These are phyloP conservation scores for Diplogasteroides magnus DNA, from an alignment of 1,140 invertebrate species.

Conservation along the genomic window DNA sequence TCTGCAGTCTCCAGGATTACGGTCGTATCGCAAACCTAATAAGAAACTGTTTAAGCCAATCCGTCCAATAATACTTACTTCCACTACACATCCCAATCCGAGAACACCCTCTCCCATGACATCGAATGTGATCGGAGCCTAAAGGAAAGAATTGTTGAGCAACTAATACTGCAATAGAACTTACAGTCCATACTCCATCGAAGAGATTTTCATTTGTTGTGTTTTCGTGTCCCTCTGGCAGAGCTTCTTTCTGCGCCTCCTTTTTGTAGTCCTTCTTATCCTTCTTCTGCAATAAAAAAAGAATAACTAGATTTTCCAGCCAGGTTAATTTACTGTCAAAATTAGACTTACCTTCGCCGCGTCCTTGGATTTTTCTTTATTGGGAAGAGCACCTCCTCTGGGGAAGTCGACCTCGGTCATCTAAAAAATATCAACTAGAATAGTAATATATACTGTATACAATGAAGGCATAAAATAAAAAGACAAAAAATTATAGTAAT, in stretches of 20 bases:
- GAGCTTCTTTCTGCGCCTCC: conserved; percentile 3
- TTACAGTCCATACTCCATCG: not conserved
- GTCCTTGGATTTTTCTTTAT: not conserved
- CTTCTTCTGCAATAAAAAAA: conserved; percentile 20
- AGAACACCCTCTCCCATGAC: conserved; percentile 35
- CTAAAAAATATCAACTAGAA: too few species aligned
- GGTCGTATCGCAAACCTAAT: conserved; percentile 37
- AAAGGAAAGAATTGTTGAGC: conserved; percentile 35
- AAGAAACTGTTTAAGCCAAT: conserved; percentile 15
- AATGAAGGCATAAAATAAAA: too few species aligned
- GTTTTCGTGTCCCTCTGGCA: conserved; percentile 14
- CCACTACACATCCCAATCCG: conserved; percentile 40
- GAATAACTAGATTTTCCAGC: conserved; percentile 5
- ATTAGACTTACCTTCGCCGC: not conserved
- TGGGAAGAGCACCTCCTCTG: conserved; percentile 14
- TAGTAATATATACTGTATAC: too few species aligned
- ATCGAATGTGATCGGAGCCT: conserved; percentile 33
- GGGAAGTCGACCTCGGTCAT: conserved; percentile 28
- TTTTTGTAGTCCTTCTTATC: conserved; percentile 5
- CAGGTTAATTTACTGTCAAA: conserved; percentile 14
- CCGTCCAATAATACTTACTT: conserved; percentile 29
- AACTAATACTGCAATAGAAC: not conserved
- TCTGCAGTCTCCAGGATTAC: conserved; percentile 38
- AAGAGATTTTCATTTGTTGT: conserved; percentile 18
- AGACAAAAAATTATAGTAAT: too few species aligned